Evolutionary conservation across 2,888 invertebrate genomes (phyloP).

Genomic region (Philaethria dido): DNA sequence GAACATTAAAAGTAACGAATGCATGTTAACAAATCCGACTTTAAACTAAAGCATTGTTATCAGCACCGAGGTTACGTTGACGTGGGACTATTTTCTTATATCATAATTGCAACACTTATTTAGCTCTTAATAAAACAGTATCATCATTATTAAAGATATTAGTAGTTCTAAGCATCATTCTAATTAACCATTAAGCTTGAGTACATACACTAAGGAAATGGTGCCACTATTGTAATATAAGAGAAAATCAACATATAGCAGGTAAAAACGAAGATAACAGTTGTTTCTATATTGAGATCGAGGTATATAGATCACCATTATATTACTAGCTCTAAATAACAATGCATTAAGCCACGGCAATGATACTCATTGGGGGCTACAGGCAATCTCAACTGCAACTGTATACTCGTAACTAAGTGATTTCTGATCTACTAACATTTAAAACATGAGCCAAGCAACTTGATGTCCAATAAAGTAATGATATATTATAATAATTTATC

Average conservation of each 20-base stretch:
- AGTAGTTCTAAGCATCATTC: not conserved
- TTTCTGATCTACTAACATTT: conserved; percentile 15
- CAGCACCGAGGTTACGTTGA: conserved; percentile 34
- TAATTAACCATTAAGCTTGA: not conserved
- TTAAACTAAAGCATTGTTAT: conserved; percentile 37
- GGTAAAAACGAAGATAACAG: conserved; percentile 16
- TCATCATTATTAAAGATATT: conserved; percentile 12
- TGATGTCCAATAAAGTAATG: not conserved
- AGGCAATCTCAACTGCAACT: conserved; percentile 42
- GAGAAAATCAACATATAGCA: not conserved
- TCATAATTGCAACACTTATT: conserved; percentile 4
- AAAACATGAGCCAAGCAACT: not conserved
- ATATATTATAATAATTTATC: not conserved
- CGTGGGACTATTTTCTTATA: conserved; percentile 36
- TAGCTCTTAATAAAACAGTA: not conserved
- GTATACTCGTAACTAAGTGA: conserved; percentile 11
- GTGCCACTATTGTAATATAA: conserved; percentile 8
- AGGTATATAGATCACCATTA: conserved; percentile 72
- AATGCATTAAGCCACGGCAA: conserved; percentile 55
- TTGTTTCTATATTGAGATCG: conserved; percentile 57
- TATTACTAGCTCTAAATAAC: conserved; percentile 58
- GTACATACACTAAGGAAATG: not conserved
- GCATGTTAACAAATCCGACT: conserved; percentile 40
- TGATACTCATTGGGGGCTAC: conserved; percentile 59
- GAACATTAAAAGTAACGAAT: conserved; percentile 54